phyloP scores from a whole-genome alignment of 2,888 invertebrate species.

The Flexamia atlantica region DNA sequence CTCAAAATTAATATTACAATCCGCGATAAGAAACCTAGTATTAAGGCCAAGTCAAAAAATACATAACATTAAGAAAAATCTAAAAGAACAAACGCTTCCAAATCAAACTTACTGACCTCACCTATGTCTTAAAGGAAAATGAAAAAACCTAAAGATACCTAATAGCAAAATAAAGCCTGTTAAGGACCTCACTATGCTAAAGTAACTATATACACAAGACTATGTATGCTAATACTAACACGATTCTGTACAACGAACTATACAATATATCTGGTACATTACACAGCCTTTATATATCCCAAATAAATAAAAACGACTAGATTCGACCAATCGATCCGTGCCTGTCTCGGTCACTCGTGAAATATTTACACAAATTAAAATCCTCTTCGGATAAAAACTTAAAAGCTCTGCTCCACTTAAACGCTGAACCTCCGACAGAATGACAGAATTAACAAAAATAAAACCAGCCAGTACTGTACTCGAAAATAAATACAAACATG shows the following conservation, averaged over 20 bases:
- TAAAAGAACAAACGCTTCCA: conserved; percentile 35
- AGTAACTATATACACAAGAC: conserved; percentile 47
- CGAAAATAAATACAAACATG: neutral
- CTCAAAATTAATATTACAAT: conserved; percentile 9
- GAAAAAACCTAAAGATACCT: conserved; percentile 38
- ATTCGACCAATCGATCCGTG: conserved; percentile 60
- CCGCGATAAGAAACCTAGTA: neutral
- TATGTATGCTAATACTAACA: conserved; percentile 37
- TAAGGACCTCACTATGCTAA: conserved; percentile 40
- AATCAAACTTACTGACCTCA: conserved; percentile 41
- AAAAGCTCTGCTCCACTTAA: neutral
- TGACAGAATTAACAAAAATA: conserved; percentile 1
- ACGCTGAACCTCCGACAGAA: neutral
- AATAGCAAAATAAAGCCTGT: conserved; percentile 54
- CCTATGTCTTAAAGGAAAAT: conserved; percentile 27
- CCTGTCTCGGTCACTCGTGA: conserved; percentile 47
- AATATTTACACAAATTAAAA: conserved; percentile 44
- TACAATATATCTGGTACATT: conserved; percentile 67
- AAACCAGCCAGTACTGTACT: neutral
- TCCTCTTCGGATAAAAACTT: conserved; percentile 16
- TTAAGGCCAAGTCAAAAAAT: conserved; percentile 23
- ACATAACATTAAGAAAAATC: conserved; percentile 23
- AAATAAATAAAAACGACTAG: conserved; percentile 67
- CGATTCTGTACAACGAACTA: conserved; percentile 59
- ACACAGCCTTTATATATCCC: conserved; percentile 68